Evolutionary conservation across 2,888 invertebrate species (phyloP), one percentile per base, ranked within the genome.

Genomic region (Cerastis rubricosa): DNA sequence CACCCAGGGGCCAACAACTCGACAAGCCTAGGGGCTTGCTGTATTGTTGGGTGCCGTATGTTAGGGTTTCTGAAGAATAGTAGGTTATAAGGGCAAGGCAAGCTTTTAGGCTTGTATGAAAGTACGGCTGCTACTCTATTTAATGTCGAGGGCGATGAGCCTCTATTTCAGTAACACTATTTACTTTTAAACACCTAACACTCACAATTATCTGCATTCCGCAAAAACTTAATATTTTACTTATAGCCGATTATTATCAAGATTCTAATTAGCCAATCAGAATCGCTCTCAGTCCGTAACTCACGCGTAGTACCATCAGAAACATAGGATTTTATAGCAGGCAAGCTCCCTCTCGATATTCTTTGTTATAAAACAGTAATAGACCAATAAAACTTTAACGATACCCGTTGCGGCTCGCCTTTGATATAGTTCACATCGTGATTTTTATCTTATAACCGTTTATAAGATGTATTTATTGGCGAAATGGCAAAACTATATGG

Each of bases 321-420:
- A 83, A 88, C 85, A 83, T 79, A 87, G 77, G 80, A 85, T 89
- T 91, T 90, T 90, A 92, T 89, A 85, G 89, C 85, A 82, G 77
- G 84, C 80, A 74, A 81, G 86, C 70, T 88, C 81, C 86, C 88
- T 90, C 88, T 91, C 90, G 90, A 91, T 93, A 92, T 91, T 91
- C 92, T 91, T 93, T 92, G 93, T 92, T 92, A 92, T 92, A 92
- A 92, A 93, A 90, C 91, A 87, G 91, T 92, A 92, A 92, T 89
- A 86, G 91, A 86, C 89, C 89, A 89, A 91, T 93, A 92, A 93
- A 93, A 93, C 83, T 91, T 92, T 91, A 91, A 91, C 90, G 92
- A 91, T 87, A 80, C 85, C 84, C 83, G 81, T 85, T 88, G 89
- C 88, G 89, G 88, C 87, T 81, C 71, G 76, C 83, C 88, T 87